Evolutionary conservation across 2,113 vertebrate species (phyloP), one percentile per base, ranked within the genome.

Genomic region (Vanacampus margaritifer): DNA sequence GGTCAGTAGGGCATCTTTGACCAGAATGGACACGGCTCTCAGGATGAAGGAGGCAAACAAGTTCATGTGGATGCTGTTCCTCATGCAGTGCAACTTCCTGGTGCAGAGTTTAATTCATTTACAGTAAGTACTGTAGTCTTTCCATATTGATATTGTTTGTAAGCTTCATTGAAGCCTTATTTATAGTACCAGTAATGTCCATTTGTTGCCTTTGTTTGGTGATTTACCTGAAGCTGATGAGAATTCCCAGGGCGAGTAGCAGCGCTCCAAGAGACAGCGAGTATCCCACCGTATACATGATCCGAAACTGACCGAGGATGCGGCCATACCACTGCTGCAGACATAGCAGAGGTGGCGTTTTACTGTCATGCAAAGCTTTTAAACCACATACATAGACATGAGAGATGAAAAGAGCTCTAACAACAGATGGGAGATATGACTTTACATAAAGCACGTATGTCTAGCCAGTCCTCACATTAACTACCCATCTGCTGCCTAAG

Each of bases 11-110:
- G 92, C 90, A 0, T 99, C 97, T 83, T 97, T 98, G 65, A 94
- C 86, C 82, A 99, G 94, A 76, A 98, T 93, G 0, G 95, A 96
- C 74, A 94, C 70, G 0, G 96, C 97, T 32, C 95, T 93, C 61
- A 99, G 91, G 73, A 98, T 96, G 85, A 98, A 98, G 67, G 97
- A 98, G 6, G 92, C 91, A 60, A 98, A 98, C 76, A 98, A 91
- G 84, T 98, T 98, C 90, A 98, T 91, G 85, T 98, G 97, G 89
- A 98, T 98, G 77, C 95, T 96, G 91, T 98, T 98, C 77, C 97
- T 93, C 0, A 95, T 98, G 76, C 97, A 98, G 81, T 94, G 96
- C 24, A 98, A 91, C 83, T 95, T 97, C 81, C 97, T 98, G 89
- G 48, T 28, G 51, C 48, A 80, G 64, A 86, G 73, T 23, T 4